phyloP scores from a whole-genome alignment of 2,797 vertebrate genomes.

The Merluccius polli region DNA sequence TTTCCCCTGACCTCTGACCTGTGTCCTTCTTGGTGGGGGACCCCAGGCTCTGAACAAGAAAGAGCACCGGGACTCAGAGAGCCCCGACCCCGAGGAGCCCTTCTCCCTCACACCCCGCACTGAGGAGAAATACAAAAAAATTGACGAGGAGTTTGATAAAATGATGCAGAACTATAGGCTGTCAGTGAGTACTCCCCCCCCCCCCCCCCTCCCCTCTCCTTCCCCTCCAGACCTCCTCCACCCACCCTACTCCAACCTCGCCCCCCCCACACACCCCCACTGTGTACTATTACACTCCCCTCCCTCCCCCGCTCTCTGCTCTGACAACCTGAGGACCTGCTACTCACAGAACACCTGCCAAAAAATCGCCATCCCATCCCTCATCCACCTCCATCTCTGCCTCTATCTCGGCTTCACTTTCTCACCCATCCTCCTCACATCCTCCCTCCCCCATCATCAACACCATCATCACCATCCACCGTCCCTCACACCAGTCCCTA shows the following conservation, averaged over 20 bases:
- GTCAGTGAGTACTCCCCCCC: constrained; percentile 89
- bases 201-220: background rate
- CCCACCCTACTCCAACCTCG: background rate
- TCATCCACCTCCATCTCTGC: background rate
- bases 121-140: constrained; percentile 99
- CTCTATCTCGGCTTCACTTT: background rate
- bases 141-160: constrained; percentile 99
- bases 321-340: constrained; percentile 11
- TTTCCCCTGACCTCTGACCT: constrained; percentile 24
- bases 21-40: constrained; percentile 50
- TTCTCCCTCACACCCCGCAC: constrained; percentile 98
- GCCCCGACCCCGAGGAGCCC: constrained; percentile 92
- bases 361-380: constrained; percentile 6
- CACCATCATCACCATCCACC: background rate
- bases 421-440: constrained; percentile 15
- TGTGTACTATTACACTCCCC: background rate
- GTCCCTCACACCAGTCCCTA: no score
- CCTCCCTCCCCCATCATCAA: constrained; percentile 45
- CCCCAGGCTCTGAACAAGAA: constrained; percentile 99
- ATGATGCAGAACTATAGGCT: constrained; percentile 99
- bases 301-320: constrained; percentile 4
- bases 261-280: constrained; percentile 10
- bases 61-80: constrained; percentile 96
- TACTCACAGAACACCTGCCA: constrained; percentile 68
- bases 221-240: constrained; percentile 24